Base-by-base conservation (phyloP, 1,140 invertebrate species). In the Drosophila funebris region DNA sequence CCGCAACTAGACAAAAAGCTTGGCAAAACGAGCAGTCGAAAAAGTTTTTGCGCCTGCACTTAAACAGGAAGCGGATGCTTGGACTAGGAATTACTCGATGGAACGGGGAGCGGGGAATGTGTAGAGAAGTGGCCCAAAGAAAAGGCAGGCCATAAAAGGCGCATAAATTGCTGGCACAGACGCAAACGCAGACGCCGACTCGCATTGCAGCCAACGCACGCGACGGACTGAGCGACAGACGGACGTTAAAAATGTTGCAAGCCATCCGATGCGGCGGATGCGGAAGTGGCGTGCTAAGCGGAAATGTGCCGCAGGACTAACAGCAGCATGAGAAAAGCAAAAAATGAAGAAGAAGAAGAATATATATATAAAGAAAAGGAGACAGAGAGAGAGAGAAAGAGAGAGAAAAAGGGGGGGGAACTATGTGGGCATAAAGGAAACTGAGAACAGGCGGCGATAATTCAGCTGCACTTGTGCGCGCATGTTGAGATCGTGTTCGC, bases 1-100 rank as follows among this genome's bases (percentile, higher is more conserved):
- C 83, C 83, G 73, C 83, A 88, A 81, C 78, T 85, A 88, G 79
- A 88, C 83, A 88, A 88, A 88, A 88, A 72, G 72, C 76, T 78
- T 41, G 71, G 67, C 43, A 18, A 64, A 79, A 66, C 36, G 37
- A 46, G 76, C 72, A 73, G 68, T 53, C 44, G 56, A 67, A 76
- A 84, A 84, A 64, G 77, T 83, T 80, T 79, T 63, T 61, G 82
- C 71, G 44, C 68, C 56, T 75, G 79, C 82, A 87, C 78, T 87
- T 88, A 87, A 87, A 88, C 82, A 87, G 82, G 82, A 87, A 87
- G 62, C 82, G 82, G 82, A 87, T 87, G 82, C 83, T 87, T 82
- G 82, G 81, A 88, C 83, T 82, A 71, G 74, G 70, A 79, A 87
- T 82, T 81, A 81, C 74, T 33, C 48, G 22, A 8, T 1, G 18